Evolutionary conservation across 1,140 invertebrate species (phyloP), one percentile per base, ranked within the genome.

Genomic region (Luehdorfia chinensis): DNA sequence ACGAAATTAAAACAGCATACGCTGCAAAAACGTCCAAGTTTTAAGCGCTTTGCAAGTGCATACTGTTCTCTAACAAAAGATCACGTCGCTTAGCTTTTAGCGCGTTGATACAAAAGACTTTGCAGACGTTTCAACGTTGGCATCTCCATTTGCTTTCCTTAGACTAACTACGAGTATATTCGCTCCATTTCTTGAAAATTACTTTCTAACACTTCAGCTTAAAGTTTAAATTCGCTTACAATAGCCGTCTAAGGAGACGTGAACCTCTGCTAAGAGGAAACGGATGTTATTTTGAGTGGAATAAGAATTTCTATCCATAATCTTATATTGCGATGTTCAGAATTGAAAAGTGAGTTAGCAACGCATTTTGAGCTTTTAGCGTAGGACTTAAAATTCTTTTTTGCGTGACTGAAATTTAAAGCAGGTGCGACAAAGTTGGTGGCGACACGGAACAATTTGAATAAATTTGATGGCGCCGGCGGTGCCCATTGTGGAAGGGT

Each of bases 261-360:
- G 66, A 78, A 79, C 63, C 74, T 62, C 59, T 79, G 75, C 71
- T 77, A 77, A 79, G 70, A 79, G 73, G 70, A 72, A 73, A 72
- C 67, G 61, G 70, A 74, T 79, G 75, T 76, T 79, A 77, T 79
- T 79, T 84, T 84, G 75, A 84, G 64, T 72, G 73, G 68, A 80
- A 78, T 77, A 84, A 80, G 73, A 84, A 80, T 78, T 77, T 76
- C 73, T 72, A 80, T 83, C 74, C 66, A 75, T 73, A 73, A 71
- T 70, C 68, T 61, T 71, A 75, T 62, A 75, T 75, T 66, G 68
- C 59, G 51, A 57, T 57, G 66, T 73, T 68, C 59, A 49, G 56
- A 76, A 78, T 70, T 74, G 67, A 52, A 45, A 34, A 47, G 15
- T 11, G 11, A 12, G 0, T 1, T 7, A 56, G n/a, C 4, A 18